These are phyloP conservation scores for Scolopax rusticola DNA, from an alignment of 2,797 vertebrate species.

Conservation along the genomic window DNA sequence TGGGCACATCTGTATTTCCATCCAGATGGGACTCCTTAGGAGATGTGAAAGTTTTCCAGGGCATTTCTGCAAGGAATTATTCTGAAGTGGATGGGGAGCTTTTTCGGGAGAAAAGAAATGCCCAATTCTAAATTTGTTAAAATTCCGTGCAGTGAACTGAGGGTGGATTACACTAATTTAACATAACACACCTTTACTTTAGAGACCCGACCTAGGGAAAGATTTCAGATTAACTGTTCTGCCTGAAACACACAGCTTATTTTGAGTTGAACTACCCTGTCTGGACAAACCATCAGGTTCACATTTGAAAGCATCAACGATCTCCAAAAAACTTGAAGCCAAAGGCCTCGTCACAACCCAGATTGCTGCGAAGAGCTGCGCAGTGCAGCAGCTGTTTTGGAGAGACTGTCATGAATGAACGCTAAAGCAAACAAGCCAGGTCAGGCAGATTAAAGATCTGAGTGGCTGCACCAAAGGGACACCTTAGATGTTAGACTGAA, in stretches of 20 bases:
- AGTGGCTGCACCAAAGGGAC: not conserved
- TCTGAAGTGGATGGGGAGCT: not conserved
- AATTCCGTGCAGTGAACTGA: not conserved
- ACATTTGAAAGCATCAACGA: not conserved
- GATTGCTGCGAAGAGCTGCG: not conserved
- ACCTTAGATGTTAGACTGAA: not conserved
- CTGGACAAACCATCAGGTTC: not conserved
- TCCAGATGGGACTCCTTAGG: not conserved
- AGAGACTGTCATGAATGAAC: rapidly evolving
- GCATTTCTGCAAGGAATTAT: not conserved
- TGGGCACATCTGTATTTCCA: not conserved
- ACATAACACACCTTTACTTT: not conserved
- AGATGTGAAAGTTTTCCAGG: not conserved
- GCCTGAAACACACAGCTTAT: not conserved
- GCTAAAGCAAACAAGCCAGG: not conserved
- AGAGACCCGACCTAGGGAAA: not conserved
- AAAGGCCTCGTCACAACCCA: not conserved
- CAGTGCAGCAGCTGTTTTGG: not conserved
- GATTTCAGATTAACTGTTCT: not conserved
- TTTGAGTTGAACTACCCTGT: not conserved
- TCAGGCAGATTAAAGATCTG: not conserved
- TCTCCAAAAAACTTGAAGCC: not conserved
- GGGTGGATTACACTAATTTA: not conserved
- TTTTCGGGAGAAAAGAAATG: not conserved
- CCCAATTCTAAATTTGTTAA: not conserved